Base-by-base conservation (phyloP, 2,113 vertebrate species). In the Takifugu bimaculatus region DNA sequence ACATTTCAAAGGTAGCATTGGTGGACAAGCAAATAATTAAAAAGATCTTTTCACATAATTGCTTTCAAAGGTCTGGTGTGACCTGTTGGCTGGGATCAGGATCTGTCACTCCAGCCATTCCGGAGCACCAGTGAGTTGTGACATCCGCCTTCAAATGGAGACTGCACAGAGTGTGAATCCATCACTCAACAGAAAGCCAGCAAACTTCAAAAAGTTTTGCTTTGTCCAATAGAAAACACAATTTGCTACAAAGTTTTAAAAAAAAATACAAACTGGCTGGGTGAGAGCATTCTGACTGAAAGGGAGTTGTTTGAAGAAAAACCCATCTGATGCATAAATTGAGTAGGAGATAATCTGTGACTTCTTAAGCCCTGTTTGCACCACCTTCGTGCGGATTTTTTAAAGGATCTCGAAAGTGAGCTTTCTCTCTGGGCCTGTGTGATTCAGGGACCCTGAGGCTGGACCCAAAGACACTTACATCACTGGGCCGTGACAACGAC, bases 1-100 rank as follows among this genome's bases (percentile, higher is more conserved):
- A 87, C 87, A 87, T 85, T 85, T 68, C 72, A 81, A 89, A 90
- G 85, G 84, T 74, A 75, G 70, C 77, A 54, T 68, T 86, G 75
- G 91, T 89, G 85, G 91, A 92, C 90, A 86, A 88, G 87, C 90
- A 75, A 69, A 78, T 75, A 79, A 85, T 87, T 85, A 39, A 78
- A 80, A 85, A 87, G 92, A 81, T 90, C 80, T 90, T 90, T 92
- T 93, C 93, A 88, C 86, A 89, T 92, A 89, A 87, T 81, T 84
- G 85, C 88, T 91, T 91, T 91, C 84, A 91, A 91, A 92, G 89
- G 85, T 85, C 82, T 68, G 77, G 74, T 81, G 79, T 90, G 90
- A 90, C 89, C 82, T 65, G 72, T 72, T 84, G 80, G 83, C 88
- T 90, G 50, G 83, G 89, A 92, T 91, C 90, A 92, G 91, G 86